These are phyloP conservation scores for Fopius arisanus DNA, from an alignment of 1,140 invertebrate species.

Conservation along the genomic window DNA sequence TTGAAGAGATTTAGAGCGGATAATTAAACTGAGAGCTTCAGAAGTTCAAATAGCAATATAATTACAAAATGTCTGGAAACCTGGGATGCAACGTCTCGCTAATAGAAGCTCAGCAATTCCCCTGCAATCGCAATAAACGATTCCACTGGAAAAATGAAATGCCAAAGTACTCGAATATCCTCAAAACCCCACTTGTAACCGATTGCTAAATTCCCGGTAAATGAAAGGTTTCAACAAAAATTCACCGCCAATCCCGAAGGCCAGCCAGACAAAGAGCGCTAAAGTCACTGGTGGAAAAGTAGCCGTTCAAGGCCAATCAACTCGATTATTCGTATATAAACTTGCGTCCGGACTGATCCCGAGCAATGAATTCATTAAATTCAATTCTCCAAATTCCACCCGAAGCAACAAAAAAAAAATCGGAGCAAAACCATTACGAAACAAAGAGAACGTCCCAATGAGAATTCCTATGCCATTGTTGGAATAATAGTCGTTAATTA, in stretches of 20 bases:
- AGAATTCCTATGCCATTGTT: too few relatives aligned
- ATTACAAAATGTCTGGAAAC: too few relatives aligned
- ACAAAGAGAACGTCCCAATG: background rate
- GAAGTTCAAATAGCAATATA: too few relatives aligned
- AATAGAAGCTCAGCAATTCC: too few relatives aligned
- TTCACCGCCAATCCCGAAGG: background rate
- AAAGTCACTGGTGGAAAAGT: conserved; percentile 3
- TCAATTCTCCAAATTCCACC: background rate
- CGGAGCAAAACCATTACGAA: background rate
- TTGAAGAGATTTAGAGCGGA: too few relatives aligned
- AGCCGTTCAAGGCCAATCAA: conserved; percentile 3
- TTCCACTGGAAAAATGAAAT: too few relatives aligned
- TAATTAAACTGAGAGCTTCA: too few relatives aligned
- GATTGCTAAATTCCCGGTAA: background rate
- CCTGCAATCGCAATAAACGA: too few relatives aligned
- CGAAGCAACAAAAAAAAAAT: too few relatives aligned
- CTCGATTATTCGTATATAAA: background rate
- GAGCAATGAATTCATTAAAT: background rate
- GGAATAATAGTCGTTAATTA: background rate
- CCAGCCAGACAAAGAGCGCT: background rate
- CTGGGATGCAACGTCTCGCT: too few relatives aligned
- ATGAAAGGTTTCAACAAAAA: conserved; percentile 1
- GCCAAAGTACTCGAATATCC: background rate
- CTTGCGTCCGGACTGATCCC: background rate
- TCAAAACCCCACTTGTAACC: background rate